These are phyloP conservation scores for Hydractinia echinata DNA, from an alignment of 30 jellyfish, hydroid and myxozoan species.

Conservation along the genomic window DNA sequence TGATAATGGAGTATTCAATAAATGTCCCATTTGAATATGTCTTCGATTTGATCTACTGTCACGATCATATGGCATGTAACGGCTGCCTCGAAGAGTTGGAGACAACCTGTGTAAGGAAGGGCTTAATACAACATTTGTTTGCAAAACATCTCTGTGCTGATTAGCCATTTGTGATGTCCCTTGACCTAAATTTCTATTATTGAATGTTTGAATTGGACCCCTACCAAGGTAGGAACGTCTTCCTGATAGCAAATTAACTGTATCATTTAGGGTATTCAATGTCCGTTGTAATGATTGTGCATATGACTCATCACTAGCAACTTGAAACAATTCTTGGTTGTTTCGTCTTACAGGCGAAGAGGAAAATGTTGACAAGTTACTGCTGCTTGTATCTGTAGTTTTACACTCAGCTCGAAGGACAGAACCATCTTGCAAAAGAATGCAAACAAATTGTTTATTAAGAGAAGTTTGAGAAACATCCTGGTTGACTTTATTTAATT, in stretches of 20 bases:
- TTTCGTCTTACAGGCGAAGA: neutral
- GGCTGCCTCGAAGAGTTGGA: neutral
- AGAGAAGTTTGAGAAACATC: constrained; percentile 17
- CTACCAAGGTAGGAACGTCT: constrained; percentile 7
- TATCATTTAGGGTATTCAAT: neutral
- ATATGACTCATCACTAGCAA: constrained; percentile 28
- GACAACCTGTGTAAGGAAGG: constrained; percentile 18
- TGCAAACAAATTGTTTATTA: constrained; percentile 21
- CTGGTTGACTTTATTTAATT: neutral
- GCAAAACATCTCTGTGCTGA: constrained; percentile 6
- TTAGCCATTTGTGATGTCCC: constrained; percentile 1
- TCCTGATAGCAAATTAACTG: neutral
- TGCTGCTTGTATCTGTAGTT: neutral
- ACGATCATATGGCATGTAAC: constrained; percentile 4
- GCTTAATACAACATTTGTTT: neutral
- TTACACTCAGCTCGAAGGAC: constrained; percentile 3
- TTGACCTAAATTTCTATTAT: neutral
- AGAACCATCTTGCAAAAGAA: constrained; percentile 11
- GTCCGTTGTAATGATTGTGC: constrained; percentile 10
- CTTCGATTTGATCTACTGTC: constrained; percentile 1
- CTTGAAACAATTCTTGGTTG: constrained; percentile 1
- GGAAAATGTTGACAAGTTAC: neutral
- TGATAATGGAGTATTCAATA: neutral
- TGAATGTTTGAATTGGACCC: constrained; percentile 15
- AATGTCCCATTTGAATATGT: constrained; percentile 14